Conservation (phyloP, 2,797 vertebrate species). For the Hybognathus amarus region DNA sequence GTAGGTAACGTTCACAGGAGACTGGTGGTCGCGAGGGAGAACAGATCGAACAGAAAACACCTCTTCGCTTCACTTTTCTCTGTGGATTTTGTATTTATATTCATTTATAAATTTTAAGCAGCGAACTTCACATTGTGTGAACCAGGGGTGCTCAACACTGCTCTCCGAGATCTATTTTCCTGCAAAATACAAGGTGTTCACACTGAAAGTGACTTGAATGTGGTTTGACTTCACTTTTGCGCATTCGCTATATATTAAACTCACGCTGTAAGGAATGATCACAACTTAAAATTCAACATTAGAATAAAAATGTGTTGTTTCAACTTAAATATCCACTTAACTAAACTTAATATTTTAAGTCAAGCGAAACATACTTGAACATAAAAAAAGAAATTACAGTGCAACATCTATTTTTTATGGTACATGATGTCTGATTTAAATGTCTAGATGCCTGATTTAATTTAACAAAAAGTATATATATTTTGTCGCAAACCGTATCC, state of each 20-base stretch:
- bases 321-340: no score
- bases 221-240: constrained; percentile 9
- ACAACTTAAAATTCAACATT: no score
- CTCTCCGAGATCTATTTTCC: neutral
- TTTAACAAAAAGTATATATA: neutral
- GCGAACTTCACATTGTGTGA: constrained; percentile 31
- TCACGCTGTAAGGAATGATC: neutral
- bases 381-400: no score
- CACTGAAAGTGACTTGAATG: neutral
- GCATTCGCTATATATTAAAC: neutral
- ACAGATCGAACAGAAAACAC: constrained; percentile 41
- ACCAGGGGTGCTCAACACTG: constrained; percentile 15
- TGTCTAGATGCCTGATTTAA: neutral
- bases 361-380: no score
- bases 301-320: no score
- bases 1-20: constrained; percentile 53
- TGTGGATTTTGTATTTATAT: constrained; percentile 7
- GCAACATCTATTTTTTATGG: neutral
- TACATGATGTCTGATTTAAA: neutral
- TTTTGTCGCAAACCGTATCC: neutral
- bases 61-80: constrained; percentile 49
- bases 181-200: neutral
- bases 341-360: no score
- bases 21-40: constrained; percentile 39
- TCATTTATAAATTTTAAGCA: constrained; percentile 14